Conservation (phyloP, 2,888 invertebrate genomes). For the Resseliella maxima region DNA sequence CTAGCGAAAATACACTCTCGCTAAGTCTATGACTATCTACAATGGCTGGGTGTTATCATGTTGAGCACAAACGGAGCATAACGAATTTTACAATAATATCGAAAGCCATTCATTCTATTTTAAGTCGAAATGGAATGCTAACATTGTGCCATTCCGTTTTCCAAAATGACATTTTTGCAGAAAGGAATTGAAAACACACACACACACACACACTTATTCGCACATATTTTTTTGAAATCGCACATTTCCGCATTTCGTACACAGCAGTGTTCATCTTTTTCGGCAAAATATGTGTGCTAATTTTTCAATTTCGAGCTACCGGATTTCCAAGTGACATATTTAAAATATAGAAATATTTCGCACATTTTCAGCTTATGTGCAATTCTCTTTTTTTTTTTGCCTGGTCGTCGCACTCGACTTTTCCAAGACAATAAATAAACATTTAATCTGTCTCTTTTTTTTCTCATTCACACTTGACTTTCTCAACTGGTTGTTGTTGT, state of each 20-base stretch:
- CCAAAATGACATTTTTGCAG: background rate
- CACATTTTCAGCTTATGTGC: background rate
- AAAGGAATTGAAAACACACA: too few species aligned
- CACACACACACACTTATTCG: too few species aligned
- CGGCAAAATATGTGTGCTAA: slow-evolving; percentile 21
- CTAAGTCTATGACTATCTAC: too few species aligned
- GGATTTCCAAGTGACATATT: slow-evolving; percentile 33
- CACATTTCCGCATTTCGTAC: background rate
- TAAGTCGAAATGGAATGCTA: background rate
- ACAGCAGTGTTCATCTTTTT: background rate
- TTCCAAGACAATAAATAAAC: slow-evolving; percentile 37
- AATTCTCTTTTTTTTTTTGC: background rate
- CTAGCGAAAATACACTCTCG: background rate
- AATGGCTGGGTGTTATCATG: too few species aligned
- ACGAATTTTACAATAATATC: background rate
- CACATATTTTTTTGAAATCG: background rate
- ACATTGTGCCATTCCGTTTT: background rate
- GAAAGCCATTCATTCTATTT: background rate
- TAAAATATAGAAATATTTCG: slow-evolving; percentile 1
- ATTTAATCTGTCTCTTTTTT: background rate
- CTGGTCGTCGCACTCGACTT: slow-evolving; percentile 39
- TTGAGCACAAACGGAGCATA: background rate
- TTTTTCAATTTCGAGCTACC: slow-evolving; percentile 3
- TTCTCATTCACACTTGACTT: background rate
- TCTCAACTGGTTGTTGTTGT: background rate